Conservation (phyloP, 2,113 vertebrate species). For the Saiga tatarica region DNA sequence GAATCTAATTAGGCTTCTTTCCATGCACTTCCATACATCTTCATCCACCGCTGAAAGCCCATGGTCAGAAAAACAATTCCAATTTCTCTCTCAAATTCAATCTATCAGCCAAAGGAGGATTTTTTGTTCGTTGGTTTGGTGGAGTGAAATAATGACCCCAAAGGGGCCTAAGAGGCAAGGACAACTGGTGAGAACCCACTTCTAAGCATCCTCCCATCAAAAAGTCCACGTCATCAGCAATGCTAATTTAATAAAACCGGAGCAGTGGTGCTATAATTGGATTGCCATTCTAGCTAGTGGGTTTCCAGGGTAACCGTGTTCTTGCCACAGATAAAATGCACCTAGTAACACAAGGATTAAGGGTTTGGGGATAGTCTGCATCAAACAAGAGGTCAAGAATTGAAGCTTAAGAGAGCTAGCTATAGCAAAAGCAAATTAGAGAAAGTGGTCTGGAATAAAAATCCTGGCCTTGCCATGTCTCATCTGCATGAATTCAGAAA, state of each 20-base stretch:
- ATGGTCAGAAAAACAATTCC: conserved; percentile 48
- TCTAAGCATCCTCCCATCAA: conserved; percentile 76
- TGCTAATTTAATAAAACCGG: conserved; percentile 82
- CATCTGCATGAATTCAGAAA: not conserved
- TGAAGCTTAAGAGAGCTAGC: not conserved
- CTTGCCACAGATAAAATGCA: conserved; percentile 81
- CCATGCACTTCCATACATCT: not conserved
- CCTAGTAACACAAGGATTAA: conserved; percentile 78
- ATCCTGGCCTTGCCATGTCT: not conserved
- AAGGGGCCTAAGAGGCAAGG: not conserved
- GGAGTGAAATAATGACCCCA: conserved; percentile 68
- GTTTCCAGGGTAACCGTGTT: conserved; percentile 85
- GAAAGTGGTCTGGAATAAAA: not conserved
- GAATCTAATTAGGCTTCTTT: conserved; percentile 10
- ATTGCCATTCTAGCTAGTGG: conserved; percentile 78
- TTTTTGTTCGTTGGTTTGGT: conserved; percentile 62
- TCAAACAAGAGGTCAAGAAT: conserved; percentile 41
- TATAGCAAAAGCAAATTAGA: not conserved
- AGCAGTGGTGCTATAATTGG: conserved; percentile 78
- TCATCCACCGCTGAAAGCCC: conserved; percentile 55
- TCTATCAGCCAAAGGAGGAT: conserved; percentile 69
- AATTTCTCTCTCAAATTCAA: not conserved
- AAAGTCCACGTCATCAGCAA: conserved; percentile 75
- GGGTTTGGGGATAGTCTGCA: conserved; percentile 6
- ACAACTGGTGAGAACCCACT: conserved; percentile 66